phyloP scores from a whole-genome alignment of 2,113 vertebrate genomes.

The Eupsittula cactorum region DNA sequence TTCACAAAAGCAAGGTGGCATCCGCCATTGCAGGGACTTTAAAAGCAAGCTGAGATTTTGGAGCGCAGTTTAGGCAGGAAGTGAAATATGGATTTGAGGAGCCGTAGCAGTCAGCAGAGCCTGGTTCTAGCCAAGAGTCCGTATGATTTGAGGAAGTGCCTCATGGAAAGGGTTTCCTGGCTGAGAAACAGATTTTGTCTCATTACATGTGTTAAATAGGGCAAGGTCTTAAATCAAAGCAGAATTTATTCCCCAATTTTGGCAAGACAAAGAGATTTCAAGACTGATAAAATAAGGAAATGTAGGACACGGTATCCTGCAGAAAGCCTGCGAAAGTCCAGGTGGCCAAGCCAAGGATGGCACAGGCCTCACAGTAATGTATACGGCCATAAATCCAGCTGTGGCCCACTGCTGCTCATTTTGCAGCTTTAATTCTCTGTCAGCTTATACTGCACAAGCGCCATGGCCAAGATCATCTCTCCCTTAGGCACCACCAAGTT shows the following conservation, averaged over 20 bases:
- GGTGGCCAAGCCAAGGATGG: neutral
- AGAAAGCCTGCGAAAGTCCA: accelerated
- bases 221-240: neutral
- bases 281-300: neutral
- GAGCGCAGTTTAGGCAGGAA: neutral
- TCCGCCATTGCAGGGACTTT: neutral
- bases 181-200: neutral
- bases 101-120: neutral
- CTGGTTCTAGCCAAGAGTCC: neutral
- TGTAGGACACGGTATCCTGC: neutral
- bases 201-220: neutral
- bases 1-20: neutral
- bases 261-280: neutral
- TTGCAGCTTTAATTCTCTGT: neutral
- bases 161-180: neutral
- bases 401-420: neutral
- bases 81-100: neutral
- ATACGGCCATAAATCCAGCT: neutral
- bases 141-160: neutral
- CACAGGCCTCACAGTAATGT: neutral
- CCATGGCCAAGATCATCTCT: neutral
- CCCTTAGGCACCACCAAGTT: neutral
- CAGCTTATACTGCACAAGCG: neutral
- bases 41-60: neutral
- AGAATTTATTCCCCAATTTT: neutral